Evolutionary conservation across 2,888 invertebrate species (phyloP), one percentile per base, ranked within the genome.

Genomic region (Gerris lacustris): DNA sequence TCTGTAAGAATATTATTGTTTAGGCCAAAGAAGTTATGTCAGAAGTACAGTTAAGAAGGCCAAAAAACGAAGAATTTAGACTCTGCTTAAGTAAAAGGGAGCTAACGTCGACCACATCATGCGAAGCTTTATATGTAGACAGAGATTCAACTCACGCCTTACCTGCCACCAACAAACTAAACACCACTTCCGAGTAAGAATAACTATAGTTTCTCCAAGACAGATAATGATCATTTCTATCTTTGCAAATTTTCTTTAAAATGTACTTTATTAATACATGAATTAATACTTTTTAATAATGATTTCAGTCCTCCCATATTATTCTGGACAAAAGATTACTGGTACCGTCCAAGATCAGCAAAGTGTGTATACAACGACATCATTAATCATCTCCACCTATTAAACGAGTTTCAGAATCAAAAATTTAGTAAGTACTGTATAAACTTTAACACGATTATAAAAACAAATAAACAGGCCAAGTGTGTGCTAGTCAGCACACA

Each of bases 281-380:
- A 31, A 31, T 31, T 31, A 31, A 31, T 31, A 31, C 31, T 31
- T 31, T 31, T 31, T 4, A 31, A 31, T 31, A 4, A 1, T 31
- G 31, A 31, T n/a, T 64, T n/a, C 44, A 77, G 77, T 64, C 75
- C 75, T 73, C 77, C 79, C 0, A 77, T 83, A 18, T 77, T 83
- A 6, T 85, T 85, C 75, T 85, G 85, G 85, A 85, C 84, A 0
- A 82, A 84, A 0, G 82, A 83, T 55, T 84, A 83, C 75, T 84
- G 82, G 83, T 85, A 84, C 75, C 76, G 83, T 66, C 84, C 84
- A 0, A 79, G 81, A 72, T 80, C 82, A 5, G 81, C 82, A 0
- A 78, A 77, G 9, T 79, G 80, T 45, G 80, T 81, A 15, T 84
- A 84, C 74, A 76, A 76, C 15, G 80, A 83, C 72, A 74, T 81